Evolutionary conservation across 2,888 invertebrate species (phyloP).

Genomic region (Pardosa pseudoannulata): DNA sequence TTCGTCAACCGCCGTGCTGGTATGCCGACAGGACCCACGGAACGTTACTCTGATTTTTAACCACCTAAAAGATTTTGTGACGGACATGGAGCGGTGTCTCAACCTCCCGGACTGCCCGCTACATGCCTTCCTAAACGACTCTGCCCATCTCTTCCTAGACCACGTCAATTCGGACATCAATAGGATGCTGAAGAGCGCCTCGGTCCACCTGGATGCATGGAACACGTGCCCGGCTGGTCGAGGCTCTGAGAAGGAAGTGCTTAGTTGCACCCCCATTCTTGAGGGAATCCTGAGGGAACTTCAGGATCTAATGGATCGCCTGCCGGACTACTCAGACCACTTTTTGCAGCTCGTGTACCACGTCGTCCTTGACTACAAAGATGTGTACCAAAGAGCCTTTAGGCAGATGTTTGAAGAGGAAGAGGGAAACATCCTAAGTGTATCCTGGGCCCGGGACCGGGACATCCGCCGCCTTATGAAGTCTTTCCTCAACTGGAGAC

Average conservation of each 20-base stretch:
- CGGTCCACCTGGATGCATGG: slow-evolving; percentile 80
- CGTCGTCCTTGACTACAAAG: slow-evolving; percentile 50
- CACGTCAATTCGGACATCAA: slow-evolving; percentile 84
- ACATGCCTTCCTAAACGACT: slow-evolving; percentile 89
- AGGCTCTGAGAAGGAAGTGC: slow-evolving; percentile 36
- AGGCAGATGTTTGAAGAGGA: slow-evolving; percentile 50
- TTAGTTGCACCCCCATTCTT: slow-evolving; percentile 43
- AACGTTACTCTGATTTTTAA: slow-evolving; percentile 41
- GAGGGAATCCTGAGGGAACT: slow-evolving; percentile 42
- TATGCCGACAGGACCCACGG: slow-evolving; percentile 39
- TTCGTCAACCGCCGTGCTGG: slow-evolving; percentile 6
- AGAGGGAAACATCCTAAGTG: slow-evolving; percentile 47
- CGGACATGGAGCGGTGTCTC: slow-evolving; percentile 32
- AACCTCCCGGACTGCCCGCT: slow-evolving; percentile 82
- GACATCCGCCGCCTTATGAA: slow-evolving; percentile 77
- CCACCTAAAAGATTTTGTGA: slow-evolving; percentile 31
- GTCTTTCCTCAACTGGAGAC: slow-evolving; percentile 85
- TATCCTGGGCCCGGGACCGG: slow-evolving; percentile 53
- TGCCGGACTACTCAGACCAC: slow-evolving; percentile 46
- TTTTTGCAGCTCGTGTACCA: slow-evolving; percentile 51
- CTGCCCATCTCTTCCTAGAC: slow-evolving; percentile 90
- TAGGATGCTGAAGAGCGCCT: slow-evolving; percentile 84
- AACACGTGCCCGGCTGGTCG: neutral
- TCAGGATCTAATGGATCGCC: neutral
- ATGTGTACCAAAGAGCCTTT: slow-evolving; percentile 40